Percentiles rank a stretch among this genome's conserved stretches.
Conservation (phyloP, 2,113 vertebrate genomes). For the Mesitornis unicolor region DNA sequence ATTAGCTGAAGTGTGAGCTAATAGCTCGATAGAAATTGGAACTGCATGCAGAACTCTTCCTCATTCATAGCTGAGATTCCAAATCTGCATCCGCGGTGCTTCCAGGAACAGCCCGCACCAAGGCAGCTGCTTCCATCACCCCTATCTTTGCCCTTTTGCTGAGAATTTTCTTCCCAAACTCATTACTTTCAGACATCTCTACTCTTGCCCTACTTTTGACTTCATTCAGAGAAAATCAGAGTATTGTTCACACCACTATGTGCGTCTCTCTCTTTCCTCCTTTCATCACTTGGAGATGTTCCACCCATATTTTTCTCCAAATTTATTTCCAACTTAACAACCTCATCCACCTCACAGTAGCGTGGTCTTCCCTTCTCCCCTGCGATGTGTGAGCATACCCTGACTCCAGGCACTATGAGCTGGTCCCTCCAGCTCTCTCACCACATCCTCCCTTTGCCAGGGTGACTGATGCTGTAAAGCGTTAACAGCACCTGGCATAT, state of each 20-base stretch:
- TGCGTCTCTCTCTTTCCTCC: neutral
- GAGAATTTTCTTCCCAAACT: neutral
- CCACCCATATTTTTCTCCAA: neutral
- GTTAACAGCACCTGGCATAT: fast-evolving
- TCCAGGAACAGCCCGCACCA: neutral
- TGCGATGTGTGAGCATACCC: fast-evolving
- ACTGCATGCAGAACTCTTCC: neutral
- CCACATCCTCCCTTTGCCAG: neutral
- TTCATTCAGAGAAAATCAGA: neutral
- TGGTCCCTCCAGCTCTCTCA: neutral
- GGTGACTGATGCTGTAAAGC: neutral
- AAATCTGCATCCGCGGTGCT: neutral
- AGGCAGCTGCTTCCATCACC: neutral
- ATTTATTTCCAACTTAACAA: fast-evolving
- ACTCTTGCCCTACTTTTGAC: neutral
- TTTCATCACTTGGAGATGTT: neutral
- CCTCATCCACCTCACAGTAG: neutral
- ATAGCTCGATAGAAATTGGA: neutral
- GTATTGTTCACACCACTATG: fast-evolving
- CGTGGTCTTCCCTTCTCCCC: neutral
- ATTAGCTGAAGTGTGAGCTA: neutral
- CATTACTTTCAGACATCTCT: neutral
- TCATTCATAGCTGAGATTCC: neutral
- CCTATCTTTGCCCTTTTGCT: neutral
- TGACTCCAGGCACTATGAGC: neutral